These are phyloP conservation scores for Salmo trutta DNA, from an alignment of 2,797 vertebrate species.

Conservation along the genomic window DNA sequence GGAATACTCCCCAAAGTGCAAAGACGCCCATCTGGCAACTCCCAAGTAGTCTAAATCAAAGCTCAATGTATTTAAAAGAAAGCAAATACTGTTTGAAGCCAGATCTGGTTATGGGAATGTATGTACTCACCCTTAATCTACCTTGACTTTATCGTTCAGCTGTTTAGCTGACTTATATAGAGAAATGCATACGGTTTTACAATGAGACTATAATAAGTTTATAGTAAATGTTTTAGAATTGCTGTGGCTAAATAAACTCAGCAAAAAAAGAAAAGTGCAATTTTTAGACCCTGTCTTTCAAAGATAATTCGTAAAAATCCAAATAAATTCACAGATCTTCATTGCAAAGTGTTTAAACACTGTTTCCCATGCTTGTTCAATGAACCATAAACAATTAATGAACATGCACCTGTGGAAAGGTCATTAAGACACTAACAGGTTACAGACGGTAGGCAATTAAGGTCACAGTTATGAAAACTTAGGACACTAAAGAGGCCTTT, in stretches of 20 bases:
- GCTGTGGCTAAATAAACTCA: not conserved
- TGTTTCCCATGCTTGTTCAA: too few relatives aligned
- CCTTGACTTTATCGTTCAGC: not conserved
- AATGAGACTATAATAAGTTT: not conserved
- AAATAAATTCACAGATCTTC: too few relatives aligned
- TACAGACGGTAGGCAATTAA: too few relatives aligned
- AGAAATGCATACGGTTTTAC: not conserved
- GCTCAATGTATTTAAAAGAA: not conserved
- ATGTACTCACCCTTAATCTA: slow-evolving; percentile 4
- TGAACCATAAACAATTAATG: too few relatives aligned
- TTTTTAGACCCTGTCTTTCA: too few relatives aligned
- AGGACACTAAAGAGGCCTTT: too few relatives aligned
- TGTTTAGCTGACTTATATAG: not conserved
- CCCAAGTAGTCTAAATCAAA: not conserved
- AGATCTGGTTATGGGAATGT: not conserved
- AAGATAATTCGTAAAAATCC: too few relatives aligned
- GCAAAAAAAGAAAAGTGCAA: too few relatives aligned
- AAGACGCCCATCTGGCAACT: not conserved
- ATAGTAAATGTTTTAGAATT: not conserved
- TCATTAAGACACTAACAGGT: too few relatives aligned
- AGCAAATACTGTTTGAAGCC: not conserved
- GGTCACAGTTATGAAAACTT: too few relatives aligned
- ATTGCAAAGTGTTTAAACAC: too few relatives aligned
- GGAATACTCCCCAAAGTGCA: not conserved
- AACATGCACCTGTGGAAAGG: too few relatives aligned